Conservation (phyloP, 2,888 invertebrate genomes). For the Endotricha flammealis region DNA sequence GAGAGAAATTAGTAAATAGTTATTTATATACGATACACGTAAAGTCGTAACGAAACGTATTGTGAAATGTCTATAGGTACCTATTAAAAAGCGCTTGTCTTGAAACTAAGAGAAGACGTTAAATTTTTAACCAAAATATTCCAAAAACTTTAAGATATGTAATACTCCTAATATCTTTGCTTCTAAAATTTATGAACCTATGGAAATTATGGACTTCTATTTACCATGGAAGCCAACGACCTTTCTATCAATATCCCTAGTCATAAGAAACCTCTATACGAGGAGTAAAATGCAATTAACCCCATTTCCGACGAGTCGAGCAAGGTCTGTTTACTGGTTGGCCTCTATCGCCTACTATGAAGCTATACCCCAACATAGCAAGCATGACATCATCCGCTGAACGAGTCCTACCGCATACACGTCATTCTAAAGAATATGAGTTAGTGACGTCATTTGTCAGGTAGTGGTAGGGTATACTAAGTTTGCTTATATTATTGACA, state of each 20-base stretch:
- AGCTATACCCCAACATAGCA: constrained; percentile 17
- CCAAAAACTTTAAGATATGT: no score
- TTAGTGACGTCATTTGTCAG: constrained; percentile 3
- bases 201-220: no score
- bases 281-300: constrained; percentile 18
- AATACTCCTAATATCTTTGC: no score
- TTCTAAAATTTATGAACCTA: no score
- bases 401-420: constrained; percentile 10
- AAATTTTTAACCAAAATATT: no score
- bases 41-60: no score
- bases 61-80: no score
- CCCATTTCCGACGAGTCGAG: constrained; percentile 23
- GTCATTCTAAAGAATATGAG: constrained; percentile 14
- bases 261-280: not conserved
- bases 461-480: no score
- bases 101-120: no score
- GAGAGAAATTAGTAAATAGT: no score
- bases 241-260: not conserved
- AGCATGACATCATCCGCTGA: constrained; percentile 45
- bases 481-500: not conserved
- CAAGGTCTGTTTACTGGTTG: constrained; percentile 29
- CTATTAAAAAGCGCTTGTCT: no score
- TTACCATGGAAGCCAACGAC: not conserved
- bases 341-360: constrained; percentile 29
- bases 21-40: no score